A percentile compares a stretch with the other conserved stretches of the same genome.
These are phyloP conservation scores for Gymnocheta viridis DNA, from an alignment of 2,888 invertebrate species.

Conservation along the genomic window DNA sequence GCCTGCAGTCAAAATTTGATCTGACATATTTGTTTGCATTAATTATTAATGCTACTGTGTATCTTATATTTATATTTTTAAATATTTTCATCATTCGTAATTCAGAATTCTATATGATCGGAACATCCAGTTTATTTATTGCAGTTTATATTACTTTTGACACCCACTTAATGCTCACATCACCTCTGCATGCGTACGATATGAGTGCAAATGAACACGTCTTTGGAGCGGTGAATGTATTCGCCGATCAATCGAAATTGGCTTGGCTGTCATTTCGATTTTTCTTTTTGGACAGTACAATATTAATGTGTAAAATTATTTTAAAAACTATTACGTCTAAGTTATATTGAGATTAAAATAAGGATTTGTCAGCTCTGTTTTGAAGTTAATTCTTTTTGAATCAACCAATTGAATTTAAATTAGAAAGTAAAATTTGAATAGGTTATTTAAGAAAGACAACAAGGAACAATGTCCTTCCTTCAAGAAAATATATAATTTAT, in stretches of 20 bases:
- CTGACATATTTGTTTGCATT: conserved; percentile 28
- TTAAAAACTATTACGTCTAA: conserved; percentile 15
- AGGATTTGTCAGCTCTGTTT: no score
- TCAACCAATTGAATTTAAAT: no score
- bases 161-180: conserved; percentile 46
- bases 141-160: conserved; percentile 25
- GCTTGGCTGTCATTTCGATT: conserved; percentile 21
- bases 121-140: neutral
- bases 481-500: no score
- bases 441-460: no score
- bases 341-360: conserved; percentile 20
- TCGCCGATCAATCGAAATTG: conserved; percentile 42
- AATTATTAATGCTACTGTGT: conserved; percentile 9
- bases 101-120: neutral
- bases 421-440: no score
- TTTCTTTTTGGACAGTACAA: conserved; percentile 18
- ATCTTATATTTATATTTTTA: neutral
- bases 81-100: conserved; percentile 11
- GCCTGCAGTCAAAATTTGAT: conserved; percentile 14
- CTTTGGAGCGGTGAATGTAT: conserved; percentile 55
- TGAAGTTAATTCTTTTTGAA: no score
- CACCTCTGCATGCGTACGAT: conserved; percentile 34
- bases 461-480: no score
- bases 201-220: conserved; percentile 45
- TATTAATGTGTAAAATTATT: neutral